Base-by-base conservation (phyloP, 2,797 vertebrate species). In the Sebastes nivosus region DNA sequence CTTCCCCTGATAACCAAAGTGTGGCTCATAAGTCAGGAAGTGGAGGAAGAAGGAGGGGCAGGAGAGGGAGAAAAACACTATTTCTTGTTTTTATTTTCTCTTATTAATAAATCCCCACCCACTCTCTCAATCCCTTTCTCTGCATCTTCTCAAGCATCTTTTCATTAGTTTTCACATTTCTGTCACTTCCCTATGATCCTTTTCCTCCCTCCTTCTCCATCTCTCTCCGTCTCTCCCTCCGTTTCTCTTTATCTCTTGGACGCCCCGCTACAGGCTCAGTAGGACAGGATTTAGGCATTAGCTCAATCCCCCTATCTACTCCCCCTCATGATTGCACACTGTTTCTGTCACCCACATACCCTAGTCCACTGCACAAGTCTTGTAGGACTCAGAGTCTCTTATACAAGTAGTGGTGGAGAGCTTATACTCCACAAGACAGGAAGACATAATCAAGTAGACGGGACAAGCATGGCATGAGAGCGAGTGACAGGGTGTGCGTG, bases 1-100 rank as follows among this genome's bases (percentile, higher is more conserved):
- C 92, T 94, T 92, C 89, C 88, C 81, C 82, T 88, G 92, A 94
- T 93, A 94, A 91, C 89, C 84, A 89, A 89, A 93, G 91, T 92
- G 77, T 75, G 85, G 80, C 89, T 94, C 87, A 77, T 88, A 89
- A 89, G 87, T 91, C 84, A 91, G 87, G 83, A 91, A 81, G 79
- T 81, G 67, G 69, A 83, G 83, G 69, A 77, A n/a, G 69, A 63
- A 79, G 73, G 77, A 82, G 68, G 68, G 12, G 73, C 22, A 34
- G 32, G 10, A 55, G 59, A 34, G 12, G 13, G 16, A 69, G 34
- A 13, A 74, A 61, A 69, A 3, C 14, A 3, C 64, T 72, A 36
- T 72, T 87, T 89, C 69, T 75, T 76, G 69, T 79, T 79, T 80
- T 46, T 80, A 50, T 59, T 87, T 79, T 81, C 36, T 54, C 67